These are phyloP conservation scores for Caprella mutica DNA, from an alignment of 2,888 invertebrate genomes.

Conservation along the genomic window DNA sequence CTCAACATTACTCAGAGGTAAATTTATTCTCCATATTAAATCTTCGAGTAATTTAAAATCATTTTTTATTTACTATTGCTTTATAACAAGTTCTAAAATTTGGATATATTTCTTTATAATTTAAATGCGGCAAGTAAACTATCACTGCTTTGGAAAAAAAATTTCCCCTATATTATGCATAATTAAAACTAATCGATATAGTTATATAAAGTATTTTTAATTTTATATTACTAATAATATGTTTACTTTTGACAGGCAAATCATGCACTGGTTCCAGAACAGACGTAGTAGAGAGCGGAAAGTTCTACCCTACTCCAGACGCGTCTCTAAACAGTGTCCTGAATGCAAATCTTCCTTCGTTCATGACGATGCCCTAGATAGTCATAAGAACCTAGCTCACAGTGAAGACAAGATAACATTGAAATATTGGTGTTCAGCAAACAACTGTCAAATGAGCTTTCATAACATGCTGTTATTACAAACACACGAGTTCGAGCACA, in stretches of 20 bases:
- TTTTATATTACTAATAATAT: no score
- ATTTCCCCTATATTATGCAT: no score
- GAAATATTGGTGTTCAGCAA: slow-evolving; percentile 13
- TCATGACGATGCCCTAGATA: slow-evolving; percentile 11
- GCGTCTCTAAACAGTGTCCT: slow-evolving; percentile 14
- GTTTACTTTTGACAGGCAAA: no score
- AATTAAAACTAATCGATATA: no score
- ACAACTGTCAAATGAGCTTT: slow-evolving; percentile 20
- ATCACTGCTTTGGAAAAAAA: no score
- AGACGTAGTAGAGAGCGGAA: slow-evolving; percentile 28
- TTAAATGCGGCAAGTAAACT: no score
- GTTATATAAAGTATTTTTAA: no score
- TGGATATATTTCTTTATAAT: no score
- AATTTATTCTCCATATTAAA: no score
- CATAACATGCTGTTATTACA: slow-evolving; percentile 20
- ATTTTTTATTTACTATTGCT: no score
- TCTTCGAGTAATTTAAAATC: no score
- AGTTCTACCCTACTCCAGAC: slow-evolving; percentile 4
- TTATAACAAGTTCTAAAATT: no score
- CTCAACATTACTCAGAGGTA: slow-evolving; percentile 23
- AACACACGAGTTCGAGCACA: slow-evolving; percentile 24
- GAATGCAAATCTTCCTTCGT: slow-evolving; percentile 26
- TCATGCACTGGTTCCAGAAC: slow-evolving; percentile 32
- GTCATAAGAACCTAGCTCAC: slow-evolving; percentile 12
- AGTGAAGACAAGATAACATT: background rate